Evolutionary conservation across 1,140 invertebrate genomes (phyloP), one percentile per base, ranked within the genome.

Genomic region (Ostrea edulis): DNA sequence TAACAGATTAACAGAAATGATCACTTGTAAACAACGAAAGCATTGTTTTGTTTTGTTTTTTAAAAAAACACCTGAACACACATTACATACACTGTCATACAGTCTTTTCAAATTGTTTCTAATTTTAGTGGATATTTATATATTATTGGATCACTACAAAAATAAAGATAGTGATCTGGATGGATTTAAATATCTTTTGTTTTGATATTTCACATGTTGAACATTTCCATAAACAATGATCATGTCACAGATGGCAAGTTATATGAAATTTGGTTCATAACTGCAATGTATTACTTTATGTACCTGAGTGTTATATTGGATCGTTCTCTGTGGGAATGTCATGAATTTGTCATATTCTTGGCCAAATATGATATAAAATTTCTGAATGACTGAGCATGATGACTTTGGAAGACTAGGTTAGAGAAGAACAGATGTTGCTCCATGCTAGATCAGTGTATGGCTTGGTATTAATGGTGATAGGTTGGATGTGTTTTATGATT

Each of bases 271-370:
- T 77, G 68, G 5, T 25, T 35, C 2, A 25, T 77, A 77, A 77
- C 35, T 9, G 29, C 68, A 77, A 11, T 35, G 11, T 17, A 29
- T 77, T 29, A 25, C 25, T 29, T 25, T 71, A 71, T 12, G 8
- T 77, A 77, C 68, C 68, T 77, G 11, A 77, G 68, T 25, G 14
- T 77, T 77, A 12, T 5, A 44, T 22, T 9, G 68, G 9, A 35
- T 77, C 35, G 25, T 77, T 77, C 14, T 77, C 25, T 35, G 22
- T 77, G 68, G 35, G 68, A 35, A 9, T 77, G 68, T 77, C 68
- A 77, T 77, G 68, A 77, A 35, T 77, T 25, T 77, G 68, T 12
- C 68, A 77, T 77, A 77, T 77, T 77, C 68, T 77, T 77, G 68
- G 68, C 68, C 68, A 14, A n/a, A 17, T 77, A 12, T 3, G 22